Percentiles rank a stretch among this genome's conserved stretches.
Conservation (phyloP, 2,888 invertebrate species). For the Orthosia gracilis region DNA sequence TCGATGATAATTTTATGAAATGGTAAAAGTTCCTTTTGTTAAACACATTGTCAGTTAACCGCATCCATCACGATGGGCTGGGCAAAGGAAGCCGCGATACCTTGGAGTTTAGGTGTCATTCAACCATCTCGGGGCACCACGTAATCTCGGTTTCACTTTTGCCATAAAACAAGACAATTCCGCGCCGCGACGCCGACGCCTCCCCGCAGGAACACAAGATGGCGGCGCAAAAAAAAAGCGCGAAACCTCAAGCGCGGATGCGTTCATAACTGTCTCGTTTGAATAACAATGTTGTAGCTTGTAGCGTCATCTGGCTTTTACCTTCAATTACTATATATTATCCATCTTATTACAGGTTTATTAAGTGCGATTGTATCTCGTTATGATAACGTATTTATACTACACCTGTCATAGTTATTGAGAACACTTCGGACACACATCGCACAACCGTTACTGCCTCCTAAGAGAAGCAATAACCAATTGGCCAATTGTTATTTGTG, state of each 20-base stretch:
- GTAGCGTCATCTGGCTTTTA: conserved; percentile 75
- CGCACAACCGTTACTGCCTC: conserved; percentile 48
- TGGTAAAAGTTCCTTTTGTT: conserved; percentile 68
- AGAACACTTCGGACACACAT: conserved; percentile 41
- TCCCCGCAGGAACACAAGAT: conserved; percentile 80
- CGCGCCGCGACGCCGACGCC: conserved; percentile 68
- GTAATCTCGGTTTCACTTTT: conserved; percentile 86
- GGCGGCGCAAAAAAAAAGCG: conserved; percentile 82
- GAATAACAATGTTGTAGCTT: conserved; percentile 82
- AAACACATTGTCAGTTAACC: conserved; percentile 63
- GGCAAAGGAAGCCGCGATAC: conserved; percentile 68
- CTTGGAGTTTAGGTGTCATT: conserved; percentile 74
- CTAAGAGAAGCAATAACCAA: conserved; percentile 72
- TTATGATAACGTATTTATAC: conserved; percentile 46
- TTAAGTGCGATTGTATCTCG: conserved; percentile 45
- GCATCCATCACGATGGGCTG: conserved; percentile 68
- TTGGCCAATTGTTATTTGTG: conserved; percentile 88
- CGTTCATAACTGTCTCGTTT: conserved; percentile 78
- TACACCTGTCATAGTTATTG: conserved; percentile 60
- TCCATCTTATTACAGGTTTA: conserved; percentile 56
- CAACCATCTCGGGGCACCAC: conserved; percentile 70
- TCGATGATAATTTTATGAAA: conserved; percentile 48
- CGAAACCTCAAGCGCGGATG: conserved; percentile 75
- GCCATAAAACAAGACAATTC: conserved; percentile 82
- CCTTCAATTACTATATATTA: conserved; percentile 57